Evolutionary conservation across 2,888 invertebrate genomes (phyloP).

Genomic region (Andrena marginata): DNA sequence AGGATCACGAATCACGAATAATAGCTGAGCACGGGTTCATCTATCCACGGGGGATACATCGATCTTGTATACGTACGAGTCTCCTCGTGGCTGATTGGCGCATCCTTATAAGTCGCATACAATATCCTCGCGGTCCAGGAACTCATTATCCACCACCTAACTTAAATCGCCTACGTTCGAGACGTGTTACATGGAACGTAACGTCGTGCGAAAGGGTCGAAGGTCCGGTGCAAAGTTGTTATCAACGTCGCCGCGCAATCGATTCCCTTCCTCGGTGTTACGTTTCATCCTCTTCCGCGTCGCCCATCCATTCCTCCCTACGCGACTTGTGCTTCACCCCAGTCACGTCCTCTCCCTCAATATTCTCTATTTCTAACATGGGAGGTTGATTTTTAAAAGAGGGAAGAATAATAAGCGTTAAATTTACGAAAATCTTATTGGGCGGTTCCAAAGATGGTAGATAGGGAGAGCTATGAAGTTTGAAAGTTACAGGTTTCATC

Average conservation of each 20-base stretch:
- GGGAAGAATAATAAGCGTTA: too few species aligned
- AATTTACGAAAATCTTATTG: too few species aligned
- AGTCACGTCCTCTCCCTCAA: neutral
- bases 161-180: constrained; percentile 66
- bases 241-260: constrained; percentile 34
- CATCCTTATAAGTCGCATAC: constrained; percentile 72
- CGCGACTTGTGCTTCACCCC: neutral
- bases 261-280: constrained; percentile 6
- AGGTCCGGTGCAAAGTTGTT: constrained; percentile 58
- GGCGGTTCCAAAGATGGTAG: too few species aligned
- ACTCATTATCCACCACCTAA: constrained; percentile 66
- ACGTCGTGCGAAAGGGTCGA: constrained; percentile 58
- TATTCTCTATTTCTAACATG: neutral
- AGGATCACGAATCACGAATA: constrained; percentile 72
- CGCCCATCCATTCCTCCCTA: neutral
- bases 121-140: constrained; percentile 60
- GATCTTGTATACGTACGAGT: constrained; percentile 56
- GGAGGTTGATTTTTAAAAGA: neutral
- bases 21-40: constrained; percentile 60
- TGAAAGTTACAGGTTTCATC: too few species aligned
- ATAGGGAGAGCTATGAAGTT: too few species aligned
- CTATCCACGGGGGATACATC: constrained; percentile 67
- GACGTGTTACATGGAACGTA: constrained; percentile 51
- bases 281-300: neutral
- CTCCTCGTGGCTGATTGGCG: constrained; percentile 58